These are phyloP conservation scores for Drosophila macrospina DNA, from an alignment of 2,888 invertebrate species.

Conservation along the genomic window DNA sequence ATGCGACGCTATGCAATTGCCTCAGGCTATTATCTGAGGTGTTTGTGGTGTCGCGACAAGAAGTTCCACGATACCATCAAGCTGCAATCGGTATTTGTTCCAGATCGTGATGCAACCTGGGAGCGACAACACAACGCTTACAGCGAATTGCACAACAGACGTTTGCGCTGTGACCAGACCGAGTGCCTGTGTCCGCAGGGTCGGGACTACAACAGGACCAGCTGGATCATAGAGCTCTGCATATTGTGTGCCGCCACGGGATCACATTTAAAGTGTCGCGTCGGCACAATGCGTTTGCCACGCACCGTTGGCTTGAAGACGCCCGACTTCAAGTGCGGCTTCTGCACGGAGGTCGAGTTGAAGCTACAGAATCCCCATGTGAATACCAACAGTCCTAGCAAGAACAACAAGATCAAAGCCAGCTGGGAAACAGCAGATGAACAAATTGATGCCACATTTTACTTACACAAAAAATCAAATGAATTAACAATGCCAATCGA, in stretches of 20 bases:
- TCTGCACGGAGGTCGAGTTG: conserved; percentile 50
- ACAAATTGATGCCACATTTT: conserved; percentile 33
- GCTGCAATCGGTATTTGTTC: conserved; percentile 79
- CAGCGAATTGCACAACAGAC: conserved; percentile 88
- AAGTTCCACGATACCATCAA: conserved; percentile 77
- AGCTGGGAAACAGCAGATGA: background rate
- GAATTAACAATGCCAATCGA: background rate
- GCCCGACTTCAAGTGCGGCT: conserved; percentile 61
- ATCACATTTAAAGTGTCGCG: conserved; percentile 65
- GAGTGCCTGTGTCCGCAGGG: conserved; percentile 89
- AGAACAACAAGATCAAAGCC: background rate
- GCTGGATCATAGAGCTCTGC: conserved; percentile 68
- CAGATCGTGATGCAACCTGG: conserved; percentile 92
- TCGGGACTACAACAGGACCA: conserved; percentile 81
- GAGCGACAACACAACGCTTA: conserved; percentile 90
- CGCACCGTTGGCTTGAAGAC: background rate
- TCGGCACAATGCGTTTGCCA: conserved; percentile 12
- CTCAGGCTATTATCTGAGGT: conserved; percentile 82
- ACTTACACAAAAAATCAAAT: conserved; percentile 23
- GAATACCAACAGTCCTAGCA: no score
- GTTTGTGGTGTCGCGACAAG: conserved; percentile 79
- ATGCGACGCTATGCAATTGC: conserved; percentile 79
- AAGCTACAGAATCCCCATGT: conserved; percentile 6
- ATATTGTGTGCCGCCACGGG: conserved; percentile 73
- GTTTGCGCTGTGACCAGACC: conserved; percentile 87